phyloP scores from a whole-genome alignment of 2,797 vertebrate species.

The Darevskia nairensis region DNA sequence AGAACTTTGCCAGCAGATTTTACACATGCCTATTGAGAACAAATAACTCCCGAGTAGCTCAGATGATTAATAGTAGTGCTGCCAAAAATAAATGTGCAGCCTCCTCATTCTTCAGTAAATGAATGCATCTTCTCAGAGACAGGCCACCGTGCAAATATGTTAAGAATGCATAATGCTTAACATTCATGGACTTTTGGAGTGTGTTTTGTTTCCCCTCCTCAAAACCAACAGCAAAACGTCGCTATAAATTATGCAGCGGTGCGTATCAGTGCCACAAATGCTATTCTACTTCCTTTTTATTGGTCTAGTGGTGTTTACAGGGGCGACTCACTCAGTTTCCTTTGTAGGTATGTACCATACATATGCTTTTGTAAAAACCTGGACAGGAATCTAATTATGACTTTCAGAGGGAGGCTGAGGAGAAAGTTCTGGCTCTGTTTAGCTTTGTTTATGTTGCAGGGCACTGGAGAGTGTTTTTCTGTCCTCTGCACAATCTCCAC shows the following conservation, averaged over 20 bases:
- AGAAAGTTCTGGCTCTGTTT: neutral
- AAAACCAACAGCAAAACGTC: neutral
- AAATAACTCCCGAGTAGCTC: conserved; percentile 19
- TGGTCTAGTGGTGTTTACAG: neutral
- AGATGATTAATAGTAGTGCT: conserved; percentile 19
- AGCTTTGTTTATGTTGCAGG: conserved; percentile 41
- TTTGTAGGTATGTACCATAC: neutral
- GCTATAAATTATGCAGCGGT: neutral
- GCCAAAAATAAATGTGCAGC: conserved; percentile 29
- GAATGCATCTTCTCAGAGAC: conserved; percentile 38
- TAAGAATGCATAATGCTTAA: conserved; percentile 22
- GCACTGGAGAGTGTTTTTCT: conserved; percentile 7
- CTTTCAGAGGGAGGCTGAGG: neutral
- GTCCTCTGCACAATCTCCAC: conserved; percentile 23
- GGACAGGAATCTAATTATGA: neutral
- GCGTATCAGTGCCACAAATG: neutral
- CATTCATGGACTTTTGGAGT: conserved; percentile 19
- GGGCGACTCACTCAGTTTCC: neutral
- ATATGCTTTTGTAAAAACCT: neutral
- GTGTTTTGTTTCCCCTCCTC: neutral
- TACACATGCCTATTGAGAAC: conserved; percentile 19
- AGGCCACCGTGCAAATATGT: neutral
- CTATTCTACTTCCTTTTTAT: neutral
- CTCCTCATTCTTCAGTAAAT: conserved; percentile 30
- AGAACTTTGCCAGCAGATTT: conserved; percentile 10